A percentile compares a stretch with the other conserved stretches of the same genome.
phyloP scores from a whole-genome alignment of 2,113 vertebrate species.

The Sprattus sprattus region DNA sequence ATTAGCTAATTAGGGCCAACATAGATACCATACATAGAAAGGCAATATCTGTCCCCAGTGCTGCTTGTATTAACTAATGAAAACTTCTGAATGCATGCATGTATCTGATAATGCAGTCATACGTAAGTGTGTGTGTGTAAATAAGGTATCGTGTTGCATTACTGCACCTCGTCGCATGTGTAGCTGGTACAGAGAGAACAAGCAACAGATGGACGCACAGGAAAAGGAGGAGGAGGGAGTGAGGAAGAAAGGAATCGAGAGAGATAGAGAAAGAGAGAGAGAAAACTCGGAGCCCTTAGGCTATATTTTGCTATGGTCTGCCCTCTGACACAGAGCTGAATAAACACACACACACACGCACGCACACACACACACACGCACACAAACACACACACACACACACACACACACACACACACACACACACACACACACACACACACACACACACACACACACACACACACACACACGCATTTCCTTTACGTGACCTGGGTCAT shows the following conservation, averaged over 20 bases:
- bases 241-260: background rate
- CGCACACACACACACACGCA: conserved; percentile 19
- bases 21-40: background rate
- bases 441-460: conserved; percentile 36
- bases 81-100: background rate
- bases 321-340: conserved; percentile 6
- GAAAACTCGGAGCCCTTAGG: conserved; percentile 21
- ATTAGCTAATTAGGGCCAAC: background rate
- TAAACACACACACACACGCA: conserved; percentile 22
- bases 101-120: background rate
- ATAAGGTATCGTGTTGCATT: background rate
- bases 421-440: conserved; percentile 28
- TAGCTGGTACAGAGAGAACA: background rate
- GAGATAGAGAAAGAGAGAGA: background rate
- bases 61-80: background rate
- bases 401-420: conserved; percentile 24
- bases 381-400: background rate
- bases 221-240: background rate
- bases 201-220: conserved; percentile 2
- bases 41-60: background rate
- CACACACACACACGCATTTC: conserved; percentile 1
- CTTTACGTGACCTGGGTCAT: background rate
- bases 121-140: background rate
- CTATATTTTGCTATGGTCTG: conserved; percentile 36
- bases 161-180: background rate